A percentile compares a stretch with the other conserved stretches of the same genome.
Conservation (phyloP, 2,888 invertebrate genomes). For the Caenorhabditis sp. region DNA sequence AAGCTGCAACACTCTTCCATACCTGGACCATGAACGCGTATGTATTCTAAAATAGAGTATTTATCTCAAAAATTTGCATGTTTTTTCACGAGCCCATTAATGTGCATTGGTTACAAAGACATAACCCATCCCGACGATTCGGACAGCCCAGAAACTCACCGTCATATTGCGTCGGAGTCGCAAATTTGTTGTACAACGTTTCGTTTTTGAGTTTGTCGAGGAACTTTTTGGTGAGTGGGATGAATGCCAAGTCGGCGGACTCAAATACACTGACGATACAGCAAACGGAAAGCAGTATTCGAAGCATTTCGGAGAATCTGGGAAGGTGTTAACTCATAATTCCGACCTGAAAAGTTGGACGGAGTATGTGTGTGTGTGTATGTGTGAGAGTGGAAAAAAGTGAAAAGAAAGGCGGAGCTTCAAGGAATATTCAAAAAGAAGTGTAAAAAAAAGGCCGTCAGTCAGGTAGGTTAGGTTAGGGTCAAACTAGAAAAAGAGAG, state of each 20-base stretch:
- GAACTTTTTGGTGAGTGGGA: slow-evolving; percentile 69
- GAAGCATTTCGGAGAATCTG: slow-evolving; percentile 13
- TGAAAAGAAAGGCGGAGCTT: slow-evolving; percentile 7
- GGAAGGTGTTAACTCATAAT: slow-evolving; percentile 34
- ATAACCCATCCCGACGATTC: slow-evolving; percentile 2
- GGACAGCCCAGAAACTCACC: slow-evolving; percentile 58
- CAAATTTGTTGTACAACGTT: slow-evolving; percentile 74
- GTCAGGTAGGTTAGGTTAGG: slow-evolving; percentile 18
- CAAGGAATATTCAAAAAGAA: slow-evolving; percentile 25
- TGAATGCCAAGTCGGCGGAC: slow-evolving; percentile 61
- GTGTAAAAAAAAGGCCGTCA: slow-evolving; percentile 41
- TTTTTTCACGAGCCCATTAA: too few relatives aligned
- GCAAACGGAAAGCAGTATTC: slow-evolving; percentile 38
- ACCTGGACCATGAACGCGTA: slow-evolving; percentile 65
- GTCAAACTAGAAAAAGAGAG: slow-evolving; percentile 47
- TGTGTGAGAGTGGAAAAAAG: slow-evolving; percentile 19
- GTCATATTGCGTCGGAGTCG: slow-evolving; percentile 76
- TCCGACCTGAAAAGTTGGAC: slow-evolving; percentile 33
- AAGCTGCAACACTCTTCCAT: slow-evolving; percentile 53
- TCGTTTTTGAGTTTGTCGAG: slow-evolving; percentile 72
- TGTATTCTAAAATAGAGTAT: slow-evolving; percentile 61
- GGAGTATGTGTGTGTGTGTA: slow-evolving; percentile 2
- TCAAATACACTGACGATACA: slow-evolving; percentile 20
- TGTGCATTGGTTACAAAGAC: slow-evolving; percentile 17
- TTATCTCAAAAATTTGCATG: background rate